Evolutionary conservation across 2,797 vertebrate genomes (phyloP).

Genomic region (Echeneis naucrates): DNA sequence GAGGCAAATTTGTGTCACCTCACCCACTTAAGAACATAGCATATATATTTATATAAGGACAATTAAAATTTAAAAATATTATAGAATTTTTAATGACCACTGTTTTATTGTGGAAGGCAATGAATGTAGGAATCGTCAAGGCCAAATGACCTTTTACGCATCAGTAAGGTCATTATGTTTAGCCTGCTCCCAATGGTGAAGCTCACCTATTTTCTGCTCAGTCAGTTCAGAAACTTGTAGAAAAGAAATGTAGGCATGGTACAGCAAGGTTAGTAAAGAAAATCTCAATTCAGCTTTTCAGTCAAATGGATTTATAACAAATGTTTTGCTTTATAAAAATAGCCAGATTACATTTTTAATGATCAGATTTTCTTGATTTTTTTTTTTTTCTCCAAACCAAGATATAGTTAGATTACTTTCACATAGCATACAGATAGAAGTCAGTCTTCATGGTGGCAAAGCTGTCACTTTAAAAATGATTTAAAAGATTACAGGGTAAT

Average conservation of each 20-base stretch:
- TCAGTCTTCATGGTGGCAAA: background rate
- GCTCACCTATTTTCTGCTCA: background rate
- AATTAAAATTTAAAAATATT: constrained; percentile 36
- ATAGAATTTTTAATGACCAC: background rate
- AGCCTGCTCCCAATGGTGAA: background rate
- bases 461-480: background rate
- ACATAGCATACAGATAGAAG: background rate
- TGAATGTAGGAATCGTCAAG: background rate
- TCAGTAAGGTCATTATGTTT: background rate
- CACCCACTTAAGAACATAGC: constrained; percentile 8
- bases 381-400: background rate
- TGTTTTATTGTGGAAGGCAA: background rate
- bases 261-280: background rate
- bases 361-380: background rate
- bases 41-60: constrained; percentile 37
- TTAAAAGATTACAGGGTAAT: background rate
- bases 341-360: too few relatives aligned
- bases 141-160: constrained; percentile 41
- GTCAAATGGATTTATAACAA: background rate
- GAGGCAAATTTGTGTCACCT: constrained; percentile 42
- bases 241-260: background rate
- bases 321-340: too few relatives aligned
- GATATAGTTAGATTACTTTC: background rate
- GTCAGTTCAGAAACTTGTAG: constrained; percentile 18
- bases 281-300: background rate